phyloP scores from a whole-genome alignment of 2,113 vertebrate species.

The Calonectris borealis region DNA sequence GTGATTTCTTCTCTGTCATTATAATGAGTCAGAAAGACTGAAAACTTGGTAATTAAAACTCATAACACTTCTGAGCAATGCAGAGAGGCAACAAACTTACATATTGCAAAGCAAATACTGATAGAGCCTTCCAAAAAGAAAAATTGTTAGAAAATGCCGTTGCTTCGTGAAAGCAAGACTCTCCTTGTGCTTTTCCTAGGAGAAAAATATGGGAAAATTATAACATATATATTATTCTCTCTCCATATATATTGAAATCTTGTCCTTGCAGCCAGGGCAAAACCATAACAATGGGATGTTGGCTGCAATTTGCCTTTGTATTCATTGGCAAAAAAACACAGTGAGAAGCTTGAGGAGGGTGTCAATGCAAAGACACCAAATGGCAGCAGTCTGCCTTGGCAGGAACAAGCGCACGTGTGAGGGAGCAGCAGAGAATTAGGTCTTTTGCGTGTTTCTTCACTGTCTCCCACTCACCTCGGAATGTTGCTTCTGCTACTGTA shows the following conservation, averaged over 20 bases:
- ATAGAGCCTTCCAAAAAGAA: not conserved
- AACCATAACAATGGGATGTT: not conserved
- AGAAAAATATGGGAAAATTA: not conserved
- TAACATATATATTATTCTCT: not conserved
- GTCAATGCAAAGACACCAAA: not conserved
- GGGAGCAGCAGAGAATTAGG: not conserved
- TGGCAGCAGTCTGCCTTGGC: not conserved
- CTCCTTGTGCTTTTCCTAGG: not conserved
- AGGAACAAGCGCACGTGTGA: accelerated
- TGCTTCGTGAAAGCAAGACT: not conserved
- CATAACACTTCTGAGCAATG: not conserved
- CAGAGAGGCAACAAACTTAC: not conserved
- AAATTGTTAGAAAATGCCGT: not conserved
- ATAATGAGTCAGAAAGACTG: not conserved
- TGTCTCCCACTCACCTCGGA: not conserved
- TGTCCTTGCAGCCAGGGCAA: not conserved
- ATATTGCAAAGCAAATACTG: not conserved
- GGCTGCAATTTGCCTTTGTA: not conserved
- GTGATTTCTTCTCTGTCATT: not conserved
- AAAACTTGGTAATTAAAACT: slow-evolving; percentile 34
- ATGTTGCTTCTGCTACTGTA: not conserved
- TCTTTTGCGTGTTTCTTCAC: not conserved
- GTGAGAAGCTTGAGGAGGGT: not conserved
- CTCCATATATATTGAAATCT: not conserved
- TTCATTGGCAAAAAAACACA: not conserved